phyloP scores from a whole-genome alignment of 1,140 invertebrate species.

The Lepidurus apus region DNA sequence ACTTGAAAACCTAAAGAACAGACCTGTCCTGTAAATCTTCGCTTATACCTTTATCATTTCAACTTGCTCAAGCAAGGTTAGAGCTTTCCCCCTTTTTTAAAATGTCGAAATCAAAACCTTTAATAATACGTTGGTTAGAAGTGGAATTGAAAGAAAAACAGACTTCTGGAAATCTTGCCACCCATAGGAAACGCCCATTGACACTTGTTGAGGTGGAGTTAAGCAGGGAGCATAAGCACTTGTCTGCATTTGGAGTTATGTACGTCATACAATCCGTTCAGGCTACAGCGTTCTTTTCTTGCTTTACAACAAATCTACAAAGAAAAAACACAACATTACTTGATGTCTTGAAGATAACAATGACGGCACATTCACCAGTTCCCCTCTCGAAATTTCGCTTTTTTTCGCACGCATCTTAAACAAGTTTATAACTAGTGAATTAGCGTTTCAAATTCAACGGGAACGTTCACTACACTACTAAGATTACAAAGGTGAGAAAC shows the following conservation, averaged over 20 bases:
- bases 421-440: too few relatives aligned
- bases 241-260: not conserved
- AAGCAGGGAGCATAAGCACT: slow-evolving; percentile 16
- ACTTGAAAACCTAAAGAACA: slow-evolving; percentile 4
- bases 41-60: not conserved
- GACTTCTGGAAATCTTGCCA: not conserved
- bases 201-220: slow-evolving; percentile 2
- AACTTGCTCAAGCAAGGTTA: not conserved
- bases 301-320: not conserved
- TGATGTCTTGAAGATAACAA: not conserved
- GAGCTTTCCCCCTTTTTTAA: not conserved
- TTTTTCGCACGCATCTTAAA: too few relatives aligned
- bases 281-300: not conserved
- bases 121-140: not conserved
- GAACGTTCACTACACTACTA: too few relatives aligned
- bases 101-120: not conserved
- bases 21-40: not conserved
- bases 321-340: not conserved
- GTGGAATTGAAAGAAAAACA: slow-evolving; percentile 15
- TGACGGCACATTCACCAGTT: not conserved
- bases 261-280: slow-evolving; percentile 1
- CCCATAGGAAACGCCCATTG: not conserved
- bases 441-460: too few relatives aligned
- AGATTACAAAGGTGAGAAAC: too few relatives aligned
- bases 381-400: not conserved